Evolutionary conservation across 1,140 invertebrate genomes (phyloP), one percentile per base, ranked within the genome.

Genomic region (Caenorhabditis inopinata): DNA sequence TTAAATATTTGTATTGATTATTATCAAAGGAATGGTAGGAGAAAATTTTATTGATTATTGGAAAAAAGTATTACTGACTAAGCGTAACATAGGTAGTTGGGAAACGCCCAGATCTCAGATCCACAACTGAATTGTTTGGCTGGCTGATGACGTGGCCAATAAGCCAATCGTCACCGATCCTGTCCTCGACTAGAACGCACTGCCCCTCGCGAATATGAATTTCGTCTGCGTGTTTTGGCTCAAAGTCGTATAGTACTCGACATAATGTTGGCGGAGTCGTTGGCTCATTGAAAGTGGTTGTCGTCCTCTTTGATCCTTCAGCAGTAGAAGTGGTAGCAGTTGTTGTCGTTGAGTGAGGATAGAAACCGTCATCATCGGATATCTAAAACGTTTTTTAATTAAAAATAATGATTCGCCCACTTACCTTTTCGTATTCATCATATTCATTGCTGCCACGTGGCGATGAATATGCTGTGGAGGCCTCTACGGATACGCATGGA

Each of bases 171-270:
- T 78, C 79, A 14, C 82, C 82, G 7, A 83, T 78, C 21, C 51
- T 48, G 16, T 76, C 80, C 58, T 83, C 82, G 6, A 83, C 79
- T 12, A 83, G 38, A 4, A 83, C 82, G 18, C 68, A 83, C 35
- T 83, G 74, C 5, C 82, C 82, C n/a, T 83, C 82, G 12, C 73
- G 42, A 16, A 83, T 74, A 49, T 83, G 32, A 68, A 81, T 76
- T 29, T 83, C 82, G 42, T 83, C 82, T 1, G 76, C 53, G 23
- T 77, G 58, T 21, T 82, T 73, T 1, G 82, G 79, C 38, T 68
- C 48, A 47, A 83, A 83, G 53, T 82, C 79, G 46, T 83, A 83
- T 2, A 83, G 74, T 16, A 76, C 82, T n/a, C 82, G 32, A 58
- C 80, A 83, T 21, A 83, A 53, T 2, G 79, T 78, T 6, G 68